These are phyloP conservation scores for Acanthornis magna DNA, from an alignment of 2,797 vertebrate species.

Conservation along the genomic window DNA sequence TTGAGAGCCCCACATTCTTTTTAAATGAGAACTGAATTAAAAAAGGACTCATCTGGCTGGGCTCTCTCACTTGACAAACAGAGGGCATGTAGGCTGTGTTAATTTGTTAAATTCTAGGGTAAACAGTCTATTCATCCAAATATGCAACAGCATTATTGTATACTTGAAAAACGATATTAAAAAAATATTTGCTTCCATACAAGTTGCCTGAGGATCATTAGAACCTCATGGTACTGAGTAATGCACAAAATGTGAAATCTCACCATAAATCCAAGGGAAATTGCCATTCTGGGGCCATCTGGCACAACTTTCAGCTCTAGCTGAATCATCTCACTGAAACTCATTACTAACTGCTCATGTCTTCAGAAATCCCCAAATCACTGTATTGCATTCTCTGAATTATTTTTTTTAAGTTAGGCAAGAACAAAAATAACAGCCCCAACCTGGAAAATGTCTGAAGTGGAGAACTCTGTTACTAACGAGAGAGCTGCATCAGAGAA, in stretches of 20 bases:
- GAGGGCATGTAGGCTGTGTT: not conserved
- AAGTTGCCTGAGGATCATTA: not conserved
- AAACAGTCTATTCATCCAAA: not conserved
- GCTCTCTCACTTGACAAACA: not conserved
- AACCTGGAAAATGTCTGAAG: not conserved
- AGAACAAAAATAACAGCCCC: not conserved
- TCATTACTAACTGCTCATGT: not conserved
- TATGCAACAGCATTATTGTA: not conserved
- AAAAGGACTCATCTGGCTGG: not conserved
- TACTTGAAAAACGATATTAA: not conserved
- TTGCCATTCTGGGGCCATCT: not conserved
- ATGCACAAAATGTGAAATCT: not conserved
- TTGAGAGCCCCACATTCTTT: slow-evolving; percentile 39
- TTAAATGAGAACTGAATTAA: not conserved
- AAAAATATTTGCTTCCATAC: not conserved
- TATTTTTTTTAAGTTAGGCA: not conserved
- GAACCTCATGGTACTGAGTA: not conserved
- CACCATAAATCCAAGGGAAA: slow-evolving; percentile 14
- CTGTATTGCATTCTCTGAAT: not conserved
- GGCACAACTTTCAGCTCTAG: not conserved
- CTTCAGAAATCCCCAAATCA: slow-evolving; percentile 10
- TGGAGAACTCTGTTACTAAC: not conserved
- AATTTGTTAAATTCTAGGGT: slow-evolving; percentile 6
- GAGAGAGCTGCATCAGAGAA: not conserved
- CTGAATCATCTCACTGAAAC: not conserved